phyloP scores from a whole-genome alignment of 2,888 invertebrate species.

The Drosophila rellima region DNA sequence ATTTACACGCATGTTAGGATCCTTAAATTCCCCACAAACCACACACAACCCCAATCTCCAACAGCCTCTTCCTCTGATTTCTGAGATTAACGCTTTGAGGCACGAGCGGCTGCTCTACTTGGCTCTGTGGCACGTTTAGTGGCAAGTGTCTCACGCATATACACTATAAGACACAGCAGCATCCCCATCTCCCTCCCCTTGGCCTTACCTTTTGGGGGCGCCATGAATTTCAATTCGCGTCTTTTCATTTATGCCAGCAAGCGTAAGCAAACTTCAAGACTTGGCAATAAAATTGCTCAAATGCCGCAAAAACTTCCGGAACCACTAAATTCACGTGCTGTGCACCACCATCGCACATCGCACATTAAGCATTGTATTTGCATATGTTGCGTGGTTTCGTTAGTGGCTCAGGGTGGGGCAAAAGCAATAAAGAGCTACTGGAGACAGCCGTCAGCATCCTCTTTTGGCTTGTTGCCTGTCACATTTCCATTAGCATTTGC shows the following conservation, averaged over 20 bases:
- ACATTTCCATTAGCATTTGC: conserved; percentile 80
- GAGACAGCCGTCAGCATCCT: conserved; percentile 38
- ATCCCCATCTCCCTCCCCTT: neutral
- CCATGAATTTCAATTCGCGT: conserved; percentile 77
- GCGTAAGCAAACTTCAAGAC: conserved; percentile 77
- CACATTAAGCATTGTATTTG: conserved; percentile 55
- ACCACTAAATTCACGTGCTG: conserved; percentile 76
- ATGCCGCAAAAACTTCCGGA: conserved; percentile 73
- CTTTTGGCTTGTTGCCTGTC: conserved; percentile 51
- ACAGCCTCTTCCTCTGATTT: neutral
- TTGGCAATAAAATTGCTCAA: conserved; percentile 74
- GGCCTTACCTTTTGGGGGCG: conserved; percentile 2
- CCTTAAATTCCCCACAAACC: conserved; percentile 4
- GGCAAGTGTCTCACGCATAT: conserved; percentile 31
- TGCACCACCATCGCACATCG: conserved; percentile 16
- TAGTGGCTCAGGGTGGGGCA: neutral
- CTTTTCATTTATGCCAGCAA: conserved; percentile 77
- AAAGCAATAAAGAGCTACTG: conserved; percentile 49
- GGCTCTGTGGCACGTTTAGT: conserved; percentile 54
- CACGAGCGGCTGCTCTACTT: conserved; percentile 49
- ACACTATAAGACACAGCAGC: conserved; percentile 50
- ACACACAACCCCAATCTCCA: neutral
- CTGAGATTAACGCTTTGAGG: conserved; percentile 61
- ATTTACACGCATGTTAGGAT: conserved; percentile 53
- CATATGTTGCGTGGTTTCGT: conserved; percentile 44